Conservation (phyloP, 2,797 vertebrate genomes). For the Alcedo quadribrachys region DNA sequence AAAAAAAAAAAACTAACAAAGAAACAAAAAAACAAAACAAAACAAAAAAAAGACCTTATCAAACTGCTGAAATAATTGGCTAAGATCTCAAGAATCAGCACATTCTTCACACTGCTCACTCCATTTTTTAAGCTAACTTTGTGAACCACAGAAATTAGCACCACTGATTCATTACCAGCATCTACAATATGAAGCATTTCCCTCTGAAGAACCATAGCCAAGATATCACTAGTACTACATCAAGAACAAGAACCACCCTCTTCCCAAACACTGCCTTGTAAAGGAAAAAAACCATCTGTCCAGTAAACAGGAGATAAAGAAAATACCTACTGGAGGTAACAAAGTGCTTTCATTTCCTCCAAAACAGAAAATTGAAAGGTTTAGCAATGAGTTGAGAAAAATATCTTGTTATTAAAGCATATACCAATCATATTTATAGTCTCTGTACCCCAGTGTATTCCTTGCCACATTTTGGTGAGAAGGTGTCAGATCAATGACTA, state of each 20-base stretch:
- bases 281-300: neutral
- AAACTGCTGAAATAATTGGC: neutral
- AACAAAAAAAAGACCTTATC: neutral
- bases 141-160: neutral
- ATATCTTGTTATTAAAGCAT: neutral
- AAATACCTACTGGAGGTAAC: neutral
- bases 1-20: neutral
- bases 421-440: neutral
- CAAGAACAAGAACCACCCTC: neutral
- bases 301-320: constrained; percentile 12
- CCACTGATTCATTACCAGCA: neutral
- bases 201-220: neutral
- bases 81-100: constrained; percentile 16
- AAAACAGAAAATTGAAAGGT: neutral
- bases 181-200: neutral
- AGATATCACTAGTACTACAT: neutral
- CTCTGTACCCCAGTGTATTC: neutral
- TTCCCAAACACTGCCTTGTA: neutral
- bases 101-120: neutral
- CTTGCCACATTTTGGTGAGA: constrained; percentile 11
- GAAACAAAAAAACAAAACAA: neutral
- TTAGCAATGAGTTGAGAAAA: neutral
- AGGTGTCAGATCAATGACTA: constrained; percentile 45
- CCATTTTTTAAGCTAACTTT: neutral
- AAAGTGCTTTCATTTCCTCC: neutral